phyloP scores from a whole-genome alignment of 2,113 vertebrate species.

The Antigone vipio region DNA sequence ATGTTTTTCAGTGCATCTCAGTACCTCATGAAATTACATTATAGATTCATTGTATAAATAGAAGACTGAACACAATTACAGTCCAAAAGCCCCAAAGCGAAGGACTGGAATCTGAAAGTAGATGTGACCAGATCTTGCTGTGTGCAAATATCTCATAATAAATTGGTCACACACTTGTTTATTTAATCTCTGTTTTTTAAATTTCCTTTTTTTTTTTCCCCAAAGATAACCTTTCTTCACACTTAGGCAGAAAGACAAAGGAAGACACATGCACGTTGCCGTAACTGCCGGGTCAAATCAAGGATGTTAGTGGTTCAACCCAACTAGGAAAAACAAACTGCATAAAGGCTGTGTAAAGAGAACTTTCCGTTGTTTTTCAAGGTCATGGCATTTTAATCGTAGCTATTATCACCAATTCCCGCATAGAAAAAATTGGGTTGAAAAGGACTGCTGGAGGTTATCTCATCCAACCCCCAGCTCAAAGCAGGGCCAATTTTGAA shows the following conservation, averaged over 20 bases:
- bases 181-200: conserved; percentile 59
- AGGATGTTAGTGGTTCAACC: neutral
- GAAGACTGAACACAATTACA: conserved; percentile 64
- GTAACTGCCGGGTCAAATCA: neutral
- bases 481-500: neutral
- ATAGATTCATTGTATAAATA: conserved; percentile 81
- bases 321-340: neutral
- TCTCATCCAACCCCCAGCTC: neutral
- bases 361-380: neutral
- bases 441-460: neutral
- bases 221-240: conserved; percentile 16
- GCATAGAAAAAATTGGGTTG: neutral
- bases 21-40: conserved; percentile 80
- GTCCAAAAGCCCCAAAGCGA: conserved; percentile 41
- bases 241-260: neutral
- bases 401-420: neutral
- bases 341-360: neutral
- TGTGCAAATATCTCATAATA: conserved; percentile 10
- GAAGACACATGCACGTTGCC: neutral
- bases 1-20: conserved; percentile 71
- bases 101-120: conserved; percentile 5
- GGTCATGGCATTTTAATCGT: neutral
- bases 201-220: neutral
- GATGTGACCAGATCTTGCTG: conserved; percentile 15
- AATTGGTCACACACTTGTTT: conserved; percentile 48